Percentiles rank a stretch among this genome's conserved stretches.
Conservation (phyloP, 2,888 invertebrate species). For the Allolobophora icterica region DNA sequence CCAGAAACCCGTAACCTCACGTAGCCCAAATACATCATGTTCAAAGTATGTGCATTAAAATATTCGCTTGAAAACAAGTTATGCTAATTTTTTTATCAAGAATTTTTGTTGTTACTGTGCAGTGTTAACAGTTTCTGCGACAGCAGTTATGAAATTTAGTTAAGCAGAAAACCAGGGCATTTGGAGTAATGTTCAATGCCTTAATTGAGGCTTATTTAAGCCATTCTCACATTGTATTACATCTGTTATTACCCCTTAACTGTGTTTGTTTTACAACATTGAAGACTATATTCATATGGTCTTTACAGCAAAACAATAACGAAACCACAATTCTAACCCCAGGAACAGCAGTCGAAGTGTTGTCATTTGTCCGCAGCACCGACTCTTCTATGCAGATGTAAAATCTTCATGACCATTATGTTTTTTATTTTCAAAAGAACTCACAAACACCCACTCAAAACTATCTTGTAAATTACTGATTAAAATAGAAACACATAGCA, state of each 20-base stretch:
- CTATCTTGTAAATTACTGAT: too few relatives aligned
- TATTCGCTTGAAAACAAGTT: background rate
- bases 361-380: too few relatives aligned
- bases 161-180: slow-evolving; percentile 6
- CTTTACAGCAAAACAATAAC: background rate
- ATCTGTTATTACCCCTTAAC: background rate
- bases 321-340: background rate
- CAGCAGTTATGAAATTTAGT: background rate
- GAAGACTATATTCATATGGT: background rate
- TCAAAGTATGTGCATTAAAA: slow-evolving; percentile 10
- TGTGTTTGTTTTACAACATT: background rate
- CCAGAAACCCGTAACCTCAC: background rate
- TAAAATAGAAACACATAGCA: too few relatives aligned
- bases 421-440: too few relatives aligned
- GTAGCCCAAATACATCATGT: background rate
- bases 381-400: too few relatives aligned
- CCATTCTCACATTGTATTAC: background rate
- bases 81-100: background rate
- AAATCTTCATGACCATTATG: background rate
- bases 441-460: too few relatives aligned
- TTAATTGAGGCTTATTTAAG: background rate
- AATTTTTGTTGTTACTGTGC: background rate
- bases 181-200: background rate
- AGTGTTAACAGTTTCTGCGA: background rate
- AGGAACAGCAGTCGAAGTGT: background rate